Percentiles rank a stretch among this genome's conserved stretches.
phyloP scores from a whole-genome alignment of 64 coral and sea anemone genomes.

The Stylophora pistillata region DNA sequence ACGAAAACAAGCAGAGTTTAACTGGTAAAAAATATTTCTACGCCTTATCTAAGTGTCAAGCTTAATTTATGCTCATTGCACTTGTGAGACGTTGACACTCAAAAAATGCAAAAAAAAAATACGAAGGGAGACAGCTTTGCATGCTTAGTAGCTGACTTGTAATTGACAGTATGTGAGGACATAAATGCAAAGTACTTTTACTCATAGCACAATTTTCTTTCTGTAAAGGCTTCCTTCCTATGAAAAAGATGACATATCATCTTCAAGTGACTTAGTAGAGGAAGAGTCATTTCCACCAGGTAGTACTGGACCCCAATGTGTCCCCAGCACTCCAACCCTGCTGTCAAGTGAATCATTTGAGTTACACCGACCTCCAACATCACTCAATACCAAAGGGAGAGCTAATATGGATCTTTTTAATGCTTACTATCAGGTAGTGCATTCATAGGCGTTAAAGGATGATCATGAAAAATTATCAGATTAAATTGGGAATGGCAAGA shows the following conservation, averaged over 20 bases:
- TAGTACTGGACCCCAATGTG: conserved; percentile 29
- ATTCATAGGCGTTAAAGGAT: too few species aligned
- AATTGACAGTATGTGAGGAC: too few species aligned
- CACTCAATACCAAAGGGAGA: neutral
- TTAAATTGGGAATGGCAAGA: too few species aligned
- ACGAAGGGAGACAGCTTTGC: too few species aligned
- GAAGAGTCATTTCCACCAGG: conserved; percentile 9
- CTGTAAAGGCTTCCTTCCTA: neutral
- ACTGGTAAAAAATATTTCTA: conserved; percentile 39
- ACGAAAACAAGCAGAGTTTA: conserved; percentile 63
- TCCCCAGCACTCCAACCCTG: conserved; percentile 16
- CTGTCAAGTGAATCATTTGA: neutral
- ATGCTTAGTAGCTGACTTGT: too few species aligned
- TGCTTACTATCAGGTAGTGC: conserved; percentile 1
- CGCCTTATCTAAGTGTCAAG: too few species aligned
- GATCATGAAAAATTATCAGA: too few species aligned
- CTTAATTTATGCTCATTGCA: too few species aligned
- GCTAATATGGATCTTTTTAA: neutral
- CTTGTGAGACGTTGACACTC: too few species aligned
- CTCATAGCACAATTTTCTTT: neutral
- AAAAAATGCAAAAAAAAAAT: too few species aligned
- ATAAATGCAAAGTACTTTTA: neutral
- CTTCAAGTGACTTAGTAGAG: neutral
- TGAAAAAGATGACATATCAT: neutral
- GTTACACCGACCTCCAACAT: conserved; percentile 13